phyloP scores from a whole-genome alignment of 1,140 invertebrate species.

The Pinna nobilis region DNA sequence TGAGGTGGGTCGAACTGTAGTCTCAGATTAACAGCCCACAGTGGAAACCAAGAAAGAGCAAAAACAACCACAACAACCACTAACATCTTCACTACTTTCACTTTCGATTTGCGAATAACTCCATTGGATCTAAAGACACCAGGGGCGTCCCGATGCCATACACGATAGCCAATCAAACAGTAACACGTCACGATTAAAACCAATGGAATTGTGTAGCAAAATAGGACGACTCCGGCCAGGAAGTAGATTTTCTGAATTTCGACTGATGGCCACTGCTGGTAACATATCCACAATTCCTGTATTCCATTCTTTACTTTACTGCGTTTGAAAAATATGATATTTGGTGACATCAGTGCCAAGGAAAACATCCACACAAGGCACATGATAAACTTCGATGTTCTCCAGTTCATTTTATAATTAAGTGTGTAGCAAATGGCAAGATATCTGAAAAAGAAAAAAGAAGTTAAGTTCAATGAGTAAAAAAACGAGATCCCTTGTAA shows the following conservation, averaged over 20 bases:
- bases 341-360: slow-evolving; percentile 88
- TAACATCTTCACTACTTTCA: slow-evolving; percentile 94
- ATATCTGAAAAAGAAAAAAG: slow-evolving; percentile 82
- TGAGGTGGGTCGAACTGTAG: slow-evolving; percentile 30
- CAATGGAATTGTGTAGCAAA: slow-evolving; percentile 94
- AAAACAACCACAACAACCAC: slow-evolving; percentile 96
- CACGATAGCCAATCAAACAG: slow-evolving; percentile 93
- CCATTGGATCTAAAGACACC: slow-evolving; percentile 74
- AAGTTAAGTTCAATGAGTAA: too few relatives aligned
- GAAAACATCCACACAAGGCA: slow-evolving; percentile 93
- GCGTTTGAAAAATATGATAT: slow-evolving; percentile 90
- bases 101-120: slow-evolving; percentile 72
- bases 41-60: slow-evolving; percentile 95
- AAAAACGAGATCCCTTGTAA: too few relatives aligned
- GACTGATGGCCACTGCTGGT: slow-evolving; percentile 55
- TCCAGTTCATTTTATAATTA: slow-evolving; percentile 92
- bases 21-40: slow-evolving; percentile 80
- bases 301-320: slow-evolving; percentile 10
- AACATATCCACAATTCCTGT: slow-evolving; percentile 47
- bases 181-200: slow-evolving; percentile 94
- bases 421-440: slow-evolving; percentile 96
- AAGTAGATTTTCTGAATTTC: slow-evolving; percentile 89
- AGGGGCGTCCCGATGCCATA: slow-evolving; percentile 90
- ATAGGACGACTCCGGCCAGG: slow-evolving; percentile 90
- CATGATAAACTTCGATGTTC: slow-evolving; percentile 89